phyloP scores from a whole-genome alignment of 2,888 invertebrate genomes.

The Drosophila histrio region DNA sequence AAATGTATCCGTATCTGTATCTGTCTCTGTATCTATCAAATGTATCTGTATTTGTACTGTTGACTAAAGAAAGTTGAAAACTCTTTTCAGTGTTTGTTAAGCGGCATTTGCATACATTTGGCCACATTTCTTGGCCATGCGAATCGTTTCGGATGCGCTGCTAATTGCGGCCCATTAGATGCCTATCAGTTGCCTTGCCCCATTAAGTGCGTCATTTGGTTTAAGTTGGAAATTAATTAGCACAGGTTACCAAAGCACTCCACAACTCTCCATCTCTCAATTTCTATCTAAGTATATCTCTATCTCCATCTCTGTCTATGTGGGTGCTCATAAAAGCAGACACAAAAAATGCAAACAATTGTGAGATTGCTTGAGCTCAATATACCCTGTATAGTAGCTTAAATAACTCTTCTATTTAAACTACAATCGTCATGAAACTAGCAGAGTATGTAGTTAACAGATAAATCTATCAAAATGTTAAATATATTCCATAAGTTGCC shows the following conservation, averaged over 20 bases:
- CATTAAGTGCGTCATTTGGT: slow-evolving; percentile 71
- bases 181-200: slow-evolving; percentile 55
- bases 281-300: slow-evolving; percentile 1
- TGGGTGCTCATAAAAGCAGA: slow-evolving; percentile 66
- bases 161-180: slow-evolving; percentile 76
- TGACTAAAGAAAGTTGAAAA: slow-evolving; percentile 66
- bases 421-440: neutral
- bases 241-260: slow-evolving; percentile 58
- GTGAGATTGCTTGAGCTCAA: neutral
- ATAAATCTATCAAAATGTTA: too few species aligned
- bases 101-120: slow-evolving; percentile 66
- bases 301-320: slow-evolving; percentile 15
- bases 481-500: too few species aligned
- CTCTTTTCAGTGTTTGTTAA: slow-evolving; percentile 36
- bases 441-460: neutral
- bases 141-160: slow-evolving; percentile 49
- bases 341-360: neutral
- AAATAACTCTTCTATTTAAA: neutral
- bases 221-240: slow-evolving; percentile 71
- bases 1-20: slow-evolving; percentile 28
- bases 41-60: slow-evolving; percentile 22
- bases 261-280: neutral
- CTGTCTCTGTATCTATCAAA: neutral
- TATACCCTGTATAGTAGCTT: neutral
- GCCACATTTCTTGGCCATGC: slow-evolving; percentile 65